Base-by-base conservation (phyloP, 2,797 vertebrate genomes). In the Gymnoscopelus microlampas region DNA sequence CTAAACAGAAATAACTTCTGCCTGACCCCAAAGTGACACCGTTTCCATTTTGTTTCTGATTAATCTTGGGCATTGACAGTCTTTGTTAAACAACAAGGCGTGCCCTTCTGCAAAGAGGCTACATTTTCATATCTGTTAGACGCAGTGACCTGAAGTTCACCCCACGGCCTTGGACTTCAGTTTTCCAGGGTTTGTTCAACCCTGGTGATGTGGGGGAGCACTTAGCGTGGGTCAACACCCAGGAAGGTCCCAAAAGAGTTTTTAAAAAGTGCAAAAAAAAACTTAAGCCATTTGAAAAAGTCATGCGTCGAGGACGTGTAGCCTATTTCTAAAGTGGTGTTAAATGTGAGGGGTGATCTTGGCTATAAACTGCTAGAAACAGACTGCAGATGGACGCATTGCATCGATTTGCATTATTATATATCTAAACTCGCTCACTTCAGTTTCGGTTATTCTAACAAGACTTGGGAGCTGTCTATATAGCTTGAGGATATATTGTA, bases 61-160 rank as follows among this genome's bases (percentile, higher is more conserved):
- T 99, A 98, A 99, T 99, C 97, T 98, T 96, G 91, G 89, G 94
- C 96, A 97, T 96, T 99, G 97, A 98, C 98, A 99, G 96, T 99
- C 98, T 99, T 99, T 99, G 98, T 98, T 98, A 98, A 98, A 97
- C 96, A 98, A 97, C 96, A 96, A 97, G 98, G 96, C 96, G 94
- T 95, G 94, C 95, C 95, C 95, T 95, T 95, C 94, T 80, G 90
- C 81, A 90, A 96, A 95, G 94, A 95, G 95, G 96, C 93, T 95
- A 97, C 96, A 97, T 98, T 99, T 99, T 99, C 96, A 98, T 98
- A 98, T 98, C 96, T 96, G 96, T 98, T 97, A 99, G 97, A 99
- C 97, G 95, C 94, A 87, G 89, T 99, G 97, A 99, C 96, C 98
- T 96, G 95, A 95, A 95, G 93, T 97, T 99, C 97, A 99, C 96